These are phyloP conservation scores for Cynodonichthys magdalenae DNA, from an alignment of 2,797 vertebrate genomes.

Conservation along the genomic window DNA sequence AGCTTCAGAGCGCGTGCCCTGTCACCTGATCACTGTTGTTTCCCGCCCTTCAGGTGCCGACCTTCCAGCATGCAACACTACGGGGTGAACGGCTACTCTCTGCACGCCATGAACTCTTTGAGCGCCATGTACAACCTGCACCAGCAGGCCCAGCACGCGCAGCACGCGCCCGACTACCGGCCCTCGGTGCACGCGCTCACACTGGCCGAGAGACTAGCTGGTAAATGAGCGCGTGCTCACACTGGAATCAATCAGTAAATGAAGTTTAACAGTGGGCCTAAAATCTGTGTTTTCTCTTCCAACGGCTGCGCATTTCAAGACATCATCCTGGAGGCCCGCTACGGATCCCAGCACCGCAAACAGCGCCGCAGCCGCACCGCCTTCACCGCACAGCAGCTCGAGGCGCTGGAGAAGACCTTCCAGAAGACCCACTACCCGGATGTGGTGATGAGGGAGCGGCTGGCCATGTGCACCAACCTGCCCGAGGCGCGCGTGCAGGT, in stretches of 20 bases:
- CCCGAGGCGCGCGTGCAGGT: conserved; percentile 98
- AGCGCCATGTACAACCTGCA: conserved; percentile 99
- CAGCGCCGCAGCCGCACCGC: conserved; percentile 95
- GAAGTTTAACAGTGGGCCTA: conserved; percentile 24
- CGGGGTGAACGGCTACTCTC: conserved; percentile 95
- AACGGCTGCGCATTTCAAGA: conserved; percentile 99
- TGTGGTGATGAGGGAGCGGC: conserved; percentile 94
- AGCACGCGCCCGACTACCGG: conserved; percentile 93
- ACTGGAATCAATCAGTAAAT: no score
- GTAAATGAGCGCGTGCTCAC: conserved; percentile 84
- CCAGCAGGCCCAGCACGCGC: conserved; percentile 97
- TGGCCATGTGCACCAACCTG: conserved; percentile 97
- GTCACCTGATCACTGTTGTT: background rate
- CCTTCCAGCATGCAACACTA: conserved; percentile 93
- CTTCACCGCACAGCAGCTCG: conserved; percentile 95
- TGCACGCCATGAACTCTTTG: conserved; percentile 96
- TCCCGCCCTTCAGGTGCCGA: conserved; percentile 42
- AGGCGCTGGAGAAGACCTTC: conserved; percentile 96
- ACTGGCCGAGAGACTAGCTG: conserved; percentile 94
- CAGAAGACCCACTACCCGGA: conserved; percentile 99
- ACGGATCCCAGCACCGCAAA: conserved; percentile 97
- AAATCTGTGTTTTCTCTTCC: conserved; percentile 89
- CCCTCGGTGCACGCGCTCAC: conserved; percentile 96
- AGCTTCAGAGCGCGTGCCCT: background rate
- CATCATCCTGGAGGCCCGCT: conserved; percentile 99